These are phyloP conservation scores for Glaucidium brasilianum DNA, from an alignment of 2,113 vertebrate genomes.

Conservation along the genomic window DNA sequence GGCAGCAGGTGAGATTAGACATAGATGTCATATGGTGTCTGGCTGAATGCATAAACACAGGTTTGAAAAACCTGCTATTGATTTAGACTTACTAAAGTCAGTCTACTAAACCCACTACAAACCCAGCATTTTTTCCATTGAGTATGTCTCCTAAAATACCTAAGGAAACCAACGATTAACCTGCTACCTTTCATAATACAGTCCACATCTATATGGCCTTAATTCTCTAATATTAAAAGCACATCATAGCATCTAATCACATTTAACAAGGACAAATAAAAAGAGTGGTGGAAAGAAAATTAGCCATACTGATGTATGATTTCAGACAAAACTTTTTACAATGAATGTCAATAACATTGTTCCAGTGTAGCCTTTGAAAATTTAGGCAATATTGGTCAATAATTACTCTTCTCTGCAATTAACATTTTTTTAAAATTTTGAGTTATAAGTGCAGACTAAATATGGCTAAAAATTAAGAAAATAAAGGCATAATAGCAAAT, in stretches of 20 bases:
- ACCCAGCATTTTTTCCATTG: background rate
- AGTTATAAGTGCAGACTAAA: background rate
- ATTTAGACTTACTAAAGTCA: background rate
- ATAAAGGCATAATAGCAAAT: background rate
- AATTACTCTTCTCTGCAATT: background rate
- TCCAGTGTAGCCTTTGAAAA: background rate
- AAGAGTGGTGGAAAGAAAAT: background rate
- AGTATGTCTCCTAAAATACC: background rate
- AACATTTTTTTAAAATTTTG: background rate
- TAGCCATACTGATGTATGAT: background rate
- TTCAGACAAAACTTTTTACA: background rate
- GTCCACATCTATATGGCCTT: background rate
- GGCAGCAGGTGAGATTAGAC: conserved; percentile 24
- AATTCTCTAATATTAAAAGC: background rate
- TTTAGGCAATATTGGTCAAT: background rate
- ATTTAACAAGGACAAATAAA: background rate
- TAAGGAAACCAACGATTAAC: background rate
- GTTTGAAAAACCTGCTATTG: background rate
- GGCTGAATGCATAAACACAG: background rate
- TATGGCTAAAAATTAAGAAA: background rate
- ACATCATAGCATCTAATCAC: background rate
- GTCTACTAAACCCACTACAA: background rate
- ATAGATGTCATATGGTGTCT: background rate
- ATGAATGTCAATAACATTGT: background rate
- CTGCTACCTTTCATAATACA: background rate